These are phyloP conservation scores for Papilio demoleus DNA, from an alignment of 2,888 invertebrate genomes.

Conservation along the genomic window DNA sequence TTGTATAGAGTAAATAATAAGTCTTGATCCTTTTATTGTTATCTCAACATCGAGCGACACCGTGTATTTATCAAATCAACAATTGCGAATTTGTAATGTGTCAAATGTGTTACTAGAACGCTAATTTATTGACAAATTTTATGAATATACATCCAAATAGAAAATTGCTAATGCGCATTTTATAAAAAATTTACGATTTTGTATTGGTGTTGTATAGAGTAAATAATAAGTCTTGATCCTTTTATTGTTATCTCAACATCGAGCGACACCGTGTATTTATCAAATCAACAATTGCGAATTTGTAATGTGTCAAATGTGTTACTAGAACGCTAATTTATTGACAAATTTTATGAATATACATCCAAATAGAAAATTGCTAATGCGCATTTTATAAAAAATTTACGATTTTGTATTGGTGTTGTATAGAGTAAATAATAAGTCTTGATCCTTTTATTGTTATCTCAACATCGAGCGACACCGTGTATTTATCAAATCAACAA, in stretches of 20 bases:
- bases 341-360: neutral
- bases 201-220: neutral
- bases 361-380: neutral
- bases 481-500: neutral
- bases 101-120: neutral
- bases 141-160: neutral
- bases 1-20: neutral
- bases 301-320: neutral
- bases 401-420: neutral
- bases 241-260: neutral
- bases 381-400: neutral
- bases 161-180: neutral
- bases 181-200: neutral
- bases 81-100: neutral
- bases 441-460: neutral
- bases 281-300: constrained; percentile 3
- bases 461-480: too few species aligned
- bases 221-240: neutral
- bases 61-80: neutral
- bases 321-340: constrained; percentile 1
- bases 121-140: constrained; percentile 1
- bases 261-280: too few species aligned
- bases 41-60: too few species aligned
- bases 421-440: neutral
- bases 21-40: neutral